Evolutionary conservation across 2,888 invertebrate species (phyloP), one percentile per base, ranked within the genome.

Genomic region (Apamea epomidion): DNA sequence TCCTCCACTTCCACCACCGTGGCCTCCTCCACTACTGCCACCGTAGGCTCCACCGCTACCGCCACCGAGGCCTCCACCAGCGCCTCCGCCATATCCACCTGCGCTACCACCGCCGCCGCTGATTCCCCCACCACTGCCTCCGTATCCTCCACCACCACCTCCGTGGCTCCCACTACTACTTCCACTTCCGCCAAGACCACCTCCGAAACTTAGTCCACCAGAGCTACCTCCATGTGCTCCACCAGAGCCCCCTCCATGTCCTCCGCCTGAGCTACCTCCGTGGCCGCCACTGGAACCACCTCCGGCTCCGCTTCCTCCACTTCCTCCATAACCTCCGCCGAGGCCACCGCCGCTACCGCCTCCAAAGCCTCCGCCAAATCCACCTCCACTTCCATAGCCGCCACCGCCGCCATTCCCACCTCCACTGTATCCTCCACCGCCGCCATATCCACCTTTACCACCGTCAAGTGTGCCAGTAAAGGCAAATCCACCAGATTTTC

Each of bases 401-500:
- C 95, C 96, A 8, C 96, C 95, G 18, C 96, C 95, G 29, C 97
- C 97, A 67, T 94, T 93, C 12, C 96, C 97, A 10, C 92, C 91
- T 67, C 91, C 91, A 76, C 94, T 93, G 69, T 92, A 92, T 18
- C 95, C 94, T 0, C 95, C 96, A 8, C 96, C 95, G 18, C 96
- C 95, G 29, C 97, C 97, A 67, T 94, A 94, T 60, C 95, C 95
- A 29, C 96, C 95, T 84, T 95, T 95, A 1, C 94, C 94, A 45
- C 93, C 93, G 12, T 90, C 92, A n/a, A 95, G 85, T 2, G 92
- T 91, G 32, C 97, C 97, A 48, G 96, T 96, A 80, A 95, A 96
- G 6, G 96, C 96, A 80, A 95, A 96, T 3, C 96, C 97, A 78
- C 96, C 96, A 76, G 97, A 97, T 84, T 95, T 96, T 78, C 96